Conservation (phyloP, 2,888 invertebrate genomes). For the Hemistola chrysoprasaria region DNA sequence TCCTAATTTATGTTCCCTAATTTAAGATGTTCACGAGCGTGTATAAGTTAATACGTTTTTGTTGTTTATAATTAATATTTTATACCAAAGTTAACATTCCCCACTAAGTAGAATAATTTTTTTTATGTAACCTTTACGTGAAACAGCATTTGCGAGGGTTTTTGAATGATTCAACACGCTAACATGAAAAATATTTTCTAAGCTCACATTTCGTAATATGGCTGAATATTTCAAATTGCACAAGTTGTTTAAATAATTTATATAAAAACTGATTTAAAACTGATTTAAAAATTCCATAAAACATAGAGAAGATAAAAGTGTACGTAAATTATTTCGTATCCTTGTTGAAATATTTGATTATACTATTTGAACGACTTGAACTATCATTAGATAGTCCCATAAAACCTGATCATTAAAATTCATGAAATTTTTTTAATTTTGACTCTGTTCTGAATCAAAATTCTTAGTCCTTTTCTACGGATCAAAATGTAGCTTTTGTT, state of each 20-base stretch:
- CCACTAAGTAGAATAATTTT: constrained; percentile 80
- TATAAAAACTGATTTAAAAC: background rate
- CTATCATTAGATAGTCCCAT: too few relatives aligned
- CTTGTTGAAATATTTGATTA: too few relatives aligned
- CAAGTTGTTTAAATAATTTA: background rate
- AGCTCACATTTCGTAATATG: constrained; percentile 59
- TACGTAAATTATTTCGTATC: too few relatives aligned
- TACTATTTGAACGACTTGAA: too few relatives aligned
- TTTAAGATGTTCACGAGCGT: constrained; percentile 74
- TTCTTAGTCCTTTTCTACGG: constrained; percentile 11
- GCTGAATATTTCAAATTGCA: constrained; percentile 10
- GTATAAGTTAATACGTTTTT: constrained; percentile 75
- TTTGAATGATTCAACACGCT: constrained; percentile 52
- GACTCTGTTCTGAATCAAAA: background rate
- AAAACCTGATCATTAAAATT: too few relatives aligned
- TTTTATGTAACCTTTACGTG: constrained; percentile 40
- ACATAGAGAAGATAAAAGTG: too few relatives aligned
- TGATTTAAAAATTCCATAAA: too few relatives aligned
- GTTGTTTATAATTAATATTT: constrained; percentile 81
- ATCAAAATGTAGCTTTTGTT: constrained; percentile 67
- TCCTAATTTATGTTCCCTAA: constrained; percentile 74
- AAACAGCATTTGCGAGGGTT: constrained; percentile 49
- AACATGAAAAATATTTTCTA: constrained; percentile 50
- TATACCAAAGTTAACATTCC: constrained; percentile 90
- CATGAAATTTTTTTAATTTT: background rate